phyloP scores from a whole-genome alignment of 2,888 invertebrate genomes.

The Biston stratarius region DNA sequence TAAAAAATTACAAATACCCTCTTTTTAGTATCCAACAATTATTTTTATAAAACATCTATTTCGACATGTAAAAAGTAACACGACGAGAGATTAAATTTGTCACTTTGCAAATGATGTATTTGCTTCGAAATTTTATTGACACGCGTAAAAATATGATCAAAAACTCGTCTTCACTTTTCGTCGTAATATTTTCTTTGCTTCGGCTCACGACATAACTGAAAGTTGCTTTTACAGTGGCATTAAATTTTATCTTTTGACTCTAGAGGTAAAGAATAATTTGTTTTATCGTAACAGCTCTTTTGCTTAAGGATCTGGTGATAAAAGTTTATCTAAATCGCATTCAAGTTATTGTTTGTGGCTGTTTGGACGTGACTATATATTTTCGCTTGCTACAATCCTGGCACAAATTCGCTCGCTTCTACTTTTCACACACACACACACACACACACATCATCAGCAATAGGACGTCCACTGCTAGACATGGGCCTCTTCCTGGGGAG shows the following conservation, averaged over 20 bases:
- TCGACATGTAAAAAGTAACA: neutral
- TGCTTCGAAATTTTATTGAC: slow-evolving; percentile 29
- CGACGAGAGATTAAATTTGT: slow-evolving; percentile 13
- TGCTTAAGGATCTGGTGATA: neutral
- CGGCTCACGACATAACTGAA: slow-evolving; percentile 4
- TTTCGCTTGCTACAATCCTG: no score
- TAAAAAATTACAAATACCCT: no score
- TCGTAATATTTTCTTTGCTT: slow-evolving; percentile 13
- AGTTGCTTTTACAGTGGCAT: slow-evolving; percentile 8
- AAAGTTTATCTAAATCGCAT: neutral
- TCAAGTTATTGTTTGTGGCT: no score
- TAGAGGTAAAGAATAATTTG: slow-evolving; percentile 12
- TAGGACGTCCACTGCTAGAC: no score
- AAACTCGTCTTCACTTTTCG: slow-evolving; percentile 29
- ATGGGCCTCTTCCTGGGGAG: no score
- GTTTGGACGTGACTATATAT: no score
- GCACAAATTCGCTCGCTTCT: no score
- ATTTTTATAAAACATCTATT: neutral
- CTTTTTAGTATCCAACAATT: no score
- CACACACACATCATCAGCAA: no score
- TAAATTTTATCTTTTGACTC: slow-evolving; percentile 17
- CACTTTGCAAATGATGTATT: slow-evolving; percentile 21
- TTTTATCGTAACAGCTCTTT: slow-evolving; percentile 5
- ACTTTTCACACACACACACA: no score
- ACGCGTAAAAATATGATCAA: slow-evolving; percentile 21